Base-by-base conservation (phyloP, 2,797 vertebrate species). In the Naso thynnoides region DNA sequence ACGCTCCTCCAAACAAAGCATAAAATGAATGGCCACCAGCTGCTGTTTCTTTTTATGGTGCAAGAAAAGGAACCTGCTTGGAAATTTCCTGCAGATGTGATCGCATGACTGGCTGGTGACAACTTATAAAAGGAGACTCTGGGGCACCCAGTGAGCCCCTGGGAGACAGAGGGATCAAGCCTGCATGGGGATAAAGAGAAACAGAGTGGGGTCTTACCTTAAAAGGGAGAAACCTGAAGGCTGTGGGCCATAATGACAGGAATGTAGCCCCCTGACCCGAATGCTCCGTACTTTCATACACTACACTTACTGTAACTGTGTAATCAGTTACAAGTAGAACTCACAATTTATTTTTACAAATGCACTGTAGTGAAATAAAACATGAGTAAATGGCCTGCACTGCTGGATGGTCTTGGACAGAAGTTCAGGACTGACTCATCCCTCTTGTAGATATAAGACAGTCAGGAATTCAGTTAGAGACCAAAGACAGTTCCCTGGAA, bases 171-270 rank as follows among this genome's bases (percentile, higher is more conserved):
- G 60, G 77, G 85, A 85, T 82, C 79, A 77, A 31, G 55, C 63
- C 9, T 59, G 70, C 47, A 56, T 21, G 73, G 68, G 83, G 84
- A 78, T 78, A 77, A 78, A 73, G 65, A 81, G 81, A 84, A 88
- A 72, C 83, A 83, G 75, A 88, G 72, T 65, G 78, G 67, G 78
- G 84, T 83, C 86, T 91, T 91, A 86, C 94, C 94, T 94, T 94
- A 94, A 94, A 95, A 92, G 92, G 93, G 78, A 92, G 88, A 91
- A 93, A 86, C 71, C 75, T 67, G 70, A 76, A 57, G 49, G 45
- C 73, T 86, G 72, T 57, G 66, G 75, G 56, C 77, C 79, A 67
- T 58, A 76, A 82, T 23, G 7, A 36, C 54, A 85, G 80, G 73
- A 92, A 92, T 86, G 86, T 68, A 73, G 62, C 77, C 59, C 60